Evolutionary conservation across 2,797 vertebrate genomes (phyloP).

Genomic region (Acanthiza pusilla): DNA sequence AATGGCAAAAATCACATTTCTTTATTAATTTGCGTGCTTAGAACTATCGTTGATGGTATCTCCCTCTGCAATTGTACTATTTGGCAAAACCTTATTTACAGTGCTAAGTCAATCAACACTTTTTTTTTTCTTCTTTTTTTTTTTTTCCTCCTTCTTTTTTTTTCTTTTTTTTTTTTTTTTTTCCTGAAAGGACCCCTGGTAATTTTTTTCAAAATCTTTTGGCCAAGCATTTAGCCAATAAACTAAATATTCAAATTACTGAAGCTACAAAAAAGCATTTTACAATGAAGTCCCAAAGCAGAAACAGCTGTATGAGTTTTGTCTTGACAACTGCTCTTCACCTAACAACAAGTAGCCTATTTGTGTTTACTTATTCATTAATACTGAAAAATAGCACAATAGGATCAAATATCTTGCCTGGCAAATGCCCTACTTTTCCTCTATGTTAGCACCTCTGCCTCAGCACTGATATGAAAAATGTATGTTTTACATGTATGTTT

Average conservation of each 20-base stretch:
- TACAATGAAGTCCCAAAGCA: neutral
- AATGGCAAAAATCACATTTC: neutral
- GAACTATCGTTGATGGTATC: neutral
- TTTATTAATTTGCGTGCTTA: neutral
- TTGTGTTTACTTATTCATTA: conserved; percentile 41
- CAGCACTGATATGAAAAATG: neutral
- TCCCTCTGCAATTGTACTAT: neutral
- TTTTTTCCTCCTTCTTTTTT: too few relatives aligned
- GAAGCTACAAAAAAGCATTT: neutral
- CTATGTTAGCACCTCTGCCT: neutral
- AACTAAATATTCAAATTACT: neutral
- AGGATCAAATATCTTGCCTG: conserved; percentile 7
- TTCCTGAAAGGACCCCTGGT: neutral
- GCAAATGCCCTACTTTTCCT: neutral
- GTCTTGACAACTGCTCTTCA: conserved; percentile 14
- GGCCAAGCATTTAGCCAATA: neutral
- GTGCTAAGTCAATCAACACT: neutral
- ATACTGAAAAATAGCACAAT: conserved; percentile 24
- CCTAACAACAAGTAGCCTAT: neutral
- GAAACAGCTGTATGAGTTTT: neutral
- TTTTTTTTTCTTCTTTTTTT: too few relatives aligned
- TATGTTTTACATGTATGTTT: neutral
- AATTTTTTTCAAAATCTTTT: neutral
- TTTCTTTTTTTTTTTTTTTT: too few relatives aligned
- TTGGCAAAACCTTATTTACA: neutral